Evolutionary conservation across 2,797 vertebrate species (phyloP), one percentile per base, ranked within the genome.

Genomic region (Girardinus metallicus): DNA sequence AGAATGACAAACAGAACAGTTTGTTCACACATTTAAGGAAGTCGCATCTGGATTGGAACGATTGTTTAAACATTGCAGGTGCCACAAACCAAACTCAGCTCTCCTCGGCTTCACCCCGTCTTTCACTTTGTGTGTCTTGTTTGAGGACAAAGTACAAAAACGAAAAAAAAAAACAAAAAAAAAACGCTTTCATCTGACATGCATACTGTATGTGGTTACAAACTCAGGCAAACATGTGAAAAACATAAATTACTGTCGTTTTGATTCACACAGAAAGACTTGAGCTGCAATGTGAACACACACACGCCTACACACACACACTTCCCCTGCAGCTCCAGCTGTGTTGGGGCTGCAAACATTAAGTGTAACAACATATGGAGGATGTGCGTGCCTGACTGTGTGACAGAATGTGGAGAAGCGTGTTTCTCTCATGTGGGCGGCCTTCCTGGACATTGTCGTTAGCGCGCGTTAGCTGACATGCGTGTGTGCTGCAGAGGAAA

Each of bases 281-380:
- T 66, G 1, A 26, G 31, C 57, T 49, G 47, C 47, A 49, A 49
- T 18, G 47, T 49, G 23, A n/a, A 73, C 73, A 62, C 55, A 13
- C 55, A 29, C n/a, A 13, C 55, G 23, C 49, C 8, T 21, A 78
- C 36, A 71, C 57, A 44, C 75, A 78, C 79, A 74, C 77, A 77
- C 29, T 62, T 89, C 80, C 86, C 84, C 71, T 89, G 79, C 80
- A 47, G 76, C 84, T 57, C 81, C 88, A 90, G 91, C 90, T 93
- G 87, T 87, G 75, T n/a, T 73, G 77, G 79, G 83, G 82, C 79
- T 85, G 76, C 51, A 84, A 82, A 77, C 85, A 78, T 92, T 86
- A 91, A 91, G 44, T 79, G 72, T 77, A 80, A 84, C 68, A 90
- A 86, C 92, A 94, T 83, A 86, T 90, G 85, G 89, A 91, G 85